Evolutionary conservation across 1,140 invertebrate species (phyloP), one percentile per base, ranked within the genome.

Genomic region (Lepidostoma basale): DNA sequence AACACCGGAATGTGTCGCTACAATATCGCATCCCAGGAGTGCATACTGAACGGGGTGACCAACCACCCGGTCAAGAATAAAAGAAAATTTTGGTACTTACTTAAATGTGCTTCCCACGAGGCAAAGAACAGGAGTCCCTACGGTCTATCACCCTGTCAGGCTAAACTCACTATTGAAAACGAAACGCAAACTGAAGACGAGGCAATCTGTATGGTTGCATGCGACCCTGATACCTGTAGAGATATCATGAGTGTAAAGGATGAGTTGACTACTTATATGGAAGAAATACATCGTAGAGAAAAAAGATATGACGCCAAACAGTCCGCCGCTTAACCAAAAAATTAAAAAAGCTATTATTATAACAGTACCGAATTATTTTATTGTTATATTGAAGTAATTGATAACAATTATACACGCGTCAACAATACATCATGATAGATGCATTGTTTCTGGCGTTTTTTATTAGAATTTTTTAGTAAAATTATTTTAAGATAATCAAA

Each of bases 181-280:
- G 70, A 72, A 36, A 72, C 70, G 3, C 70, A 72, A 36, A 72
- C 70, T 2, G 70, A 72, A 4, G 39, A 20, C 3, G 69, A 71
- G 14, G 44, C 42, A 10, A 67, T 62, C 58, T 56, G 18, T 5
- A 63, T 68, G 69, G 58, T 64, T 12, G 26, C 64, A 10, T 49
- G 28, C 16, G 40, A 30, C 14, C 56, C 44, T 1, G 26, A 45
- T 4, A 42, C 36, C 9, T 42, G 52, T 10, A 63, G 42, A 10
- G 66, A 65, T 14, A 68, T 66, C 25, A 40, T n/a, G n/a, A 39
- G 28, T 5, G 1, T 68, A 9, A 54, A 68, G n/a, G 70, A 72
- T 45, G 70, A 72, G 39, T 44, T 72, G 16, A 72, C 70, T 22
- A 44, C 52, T 1, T 72, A 72, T 33, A 72, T 72, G 70, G 70